Percentiles rank a stretch among this genome's conserved stretches.
Evolutionary conservation across 2,888 invertebrate species (phyloP).

Genomic region (Tipula confusa): DNA sequence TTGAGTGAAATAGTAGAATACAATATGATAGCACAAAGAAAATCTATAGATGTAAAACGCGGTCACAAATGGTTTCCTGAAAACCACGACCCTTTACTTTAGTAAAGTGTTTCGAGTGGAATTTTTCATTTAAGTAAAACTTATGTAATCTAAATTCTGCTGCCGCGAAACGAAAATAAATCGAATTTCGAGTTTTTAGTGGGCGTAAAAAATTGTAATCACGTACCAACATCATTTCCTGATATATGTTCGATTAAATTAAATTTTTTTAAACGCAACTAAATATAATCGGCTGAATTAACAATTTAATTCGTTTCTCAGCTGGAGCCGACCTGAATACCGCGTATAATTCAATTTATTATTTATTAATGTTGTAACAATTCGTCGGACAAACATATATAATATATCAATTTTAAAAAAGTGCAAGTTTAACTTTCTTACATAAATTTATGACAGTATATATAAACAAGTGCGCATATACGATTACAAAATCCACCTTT

Average conservation of each 20-base stretch:
- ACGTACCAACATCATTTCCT: background rate
- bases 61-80: no score
- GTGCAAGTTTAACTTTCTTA: slow-evolving; percentile 5
- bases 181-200: background rate
- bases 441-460: background rate
- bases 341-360: background rate
- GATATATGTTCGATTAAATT: background rate
- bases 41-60: no score
- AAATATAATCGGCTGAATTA: background rate
- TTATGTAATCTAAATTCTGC: no score
- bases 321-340: background rate
- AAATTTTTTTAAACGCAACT: background rate
- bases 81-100: no score
- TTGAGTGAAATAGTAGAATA: no score
- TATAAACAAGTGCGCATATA: background rate
- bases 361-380: background rate
- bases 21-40: no score
- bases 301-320: slow-evolving; percentile 3
- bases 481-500: background rate
- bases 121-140: no score
- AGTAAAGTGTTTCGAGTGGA: no score
- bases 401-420: background rate
- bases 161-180: background rate
- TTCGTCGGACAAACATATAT: background rate
- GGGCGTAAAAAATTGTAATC: background rate